Evolutionary conservation across 2,113 vertebrate genomes (phyloP).

Genomic region (Alaudala cheleensis): DNA sequence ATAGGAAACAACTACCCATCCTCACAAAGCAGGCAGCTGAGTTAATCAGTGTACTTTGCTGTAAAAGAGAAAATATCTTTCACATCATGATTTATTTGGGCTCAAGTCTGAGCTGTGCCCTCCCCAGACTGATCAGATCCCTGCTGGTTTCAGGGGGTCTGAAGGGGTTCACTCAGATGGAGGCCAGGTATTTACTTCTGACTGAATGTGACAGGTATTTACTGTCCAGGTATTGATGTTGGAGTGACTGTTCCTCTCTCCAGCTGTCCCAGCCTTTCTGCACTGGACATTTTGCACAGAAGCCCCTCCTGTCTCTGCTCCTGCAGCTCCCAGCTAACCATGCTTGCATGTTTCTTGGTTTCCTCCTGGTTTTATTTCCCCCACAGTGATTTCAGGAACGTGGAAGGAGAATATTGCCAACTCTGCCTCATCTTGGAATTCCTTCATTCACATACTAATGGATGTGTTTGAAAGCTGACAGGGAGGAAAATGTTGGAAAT

Average conservation of each 20-base stretch:
- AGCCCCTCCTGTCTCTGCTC: accelerated
- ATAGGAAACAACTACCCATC: background rate
- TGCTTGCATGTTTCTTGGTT: background rate
- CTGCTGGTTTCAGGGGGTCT: background rate
- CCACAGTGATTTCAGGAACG: background rate
- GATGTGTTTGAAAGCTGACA: background rate
- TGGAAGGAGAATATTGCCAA: background rate
- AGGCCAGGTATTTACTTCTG: background rate
- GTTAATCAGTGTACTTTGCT: background rate
- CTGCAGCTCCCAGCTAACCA: background rate
- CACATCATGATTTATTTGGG: background rate
- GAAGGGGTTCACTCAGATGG: background rate
- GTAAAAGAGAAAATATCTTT: background rate
- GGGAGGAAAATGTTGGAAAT: background rate
- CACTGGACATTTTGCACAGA: background rate
- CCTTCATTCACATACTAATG: accelerated
- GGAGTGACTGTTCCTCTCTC: background rate
- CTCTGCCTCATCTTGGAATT: background rate
- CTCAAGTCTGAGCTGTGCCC: background rate
- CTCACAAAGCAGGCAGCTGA: background rate
- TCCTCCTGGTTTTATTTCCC: background rate
- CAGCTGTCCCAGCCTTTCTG: background rate
- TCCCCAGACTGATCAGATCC: background rate
- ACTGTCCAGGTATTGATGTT: background rate
- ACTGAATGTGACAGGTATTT: background rate